Conservation (phyloP, 2,113 vertebrate genomes). For the Azemiops feae region DNA sequence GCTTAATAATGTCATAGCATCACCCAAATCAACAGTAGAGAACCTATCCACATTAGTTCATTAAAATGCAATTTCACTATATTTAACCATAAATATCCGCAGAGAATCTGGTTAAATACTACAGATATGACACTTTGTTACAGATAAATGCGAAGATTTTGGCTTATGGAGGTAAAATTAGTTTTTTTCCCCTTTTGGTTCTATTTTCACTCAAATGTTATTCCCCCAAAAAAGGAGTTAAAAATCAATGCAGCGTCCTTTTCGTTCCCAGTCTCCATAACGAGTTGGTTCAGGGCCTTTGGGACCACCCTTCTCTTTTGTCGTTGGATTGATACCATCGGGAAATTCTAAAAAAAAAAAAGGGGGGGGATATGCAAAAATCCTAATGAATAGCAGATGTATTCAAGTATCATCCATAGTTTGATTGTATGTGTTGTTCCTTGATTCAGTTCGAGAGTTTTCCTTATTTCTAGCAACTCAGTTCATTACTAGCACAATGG, state of each 20-base stretch:
- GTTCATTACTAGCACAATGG: background rate
- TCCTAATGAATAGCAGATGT: background rate
- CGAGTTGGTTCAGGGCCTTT: slow-evolving; percentile 94
- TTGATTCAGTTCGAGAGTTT: background rate
- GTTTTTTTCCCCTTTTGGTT: background rate
- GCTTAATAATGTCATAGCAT: background rate
- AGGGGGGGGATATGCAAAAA: background rate
- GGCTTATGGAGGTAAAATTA: background rate
- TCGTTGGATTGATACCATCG: slow-evolving; percentile 87
- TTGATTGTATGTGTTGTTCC: background rate
- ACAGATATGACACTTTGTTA: slow-evolving; percentile 1
- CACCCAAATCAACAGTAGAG: background rate
- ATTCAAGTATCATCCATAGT: background rate
- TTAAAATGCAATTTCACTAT: background rate
- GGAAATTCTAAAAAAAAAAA: slow-evolving; percentile 80
- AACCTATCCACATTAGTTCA: background rate
- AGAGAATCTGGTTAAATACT: slow-evolving; percentile 3
- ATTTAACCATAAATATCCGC: slow-evolving; percentile 19
- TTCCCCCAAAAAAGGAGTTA: slow-evolving; percentile 57
- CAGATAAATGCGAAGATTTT: background rate
- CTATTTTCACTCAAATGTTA: background rate
- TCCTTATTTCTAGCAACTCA: background rate
- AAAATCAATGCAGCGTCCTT: slow-evolving; percentile 97
- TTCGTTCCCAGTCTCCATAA: slow-evolving; percentile 96
- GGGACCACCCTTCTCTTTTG: slow-evolving; percentile 92